Base-by-base conservation (phyloP, 2,888 invertebrate genomes). In the Archips crataeganus region DNA sequence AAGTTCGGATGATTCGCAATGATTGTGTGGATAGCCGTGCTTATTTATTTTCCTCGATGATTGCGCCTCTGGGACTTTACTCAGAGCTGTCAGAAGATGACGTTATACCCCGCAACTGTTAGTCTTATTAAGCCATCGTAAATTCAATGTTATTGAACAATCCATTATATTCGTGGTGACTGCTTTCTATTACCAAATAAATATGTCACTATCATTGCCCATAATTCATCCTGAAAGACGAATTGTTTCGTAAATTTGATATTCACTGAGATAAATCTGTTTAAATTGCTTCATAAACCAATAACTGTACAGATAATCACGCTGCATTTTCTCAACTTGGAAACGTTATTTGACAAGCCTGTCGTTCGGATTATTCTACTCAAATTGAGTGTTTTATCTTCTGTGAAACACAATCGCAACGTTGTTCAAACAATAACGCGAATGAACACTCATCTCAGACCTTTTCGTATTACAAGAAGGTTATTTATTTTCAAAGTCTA, bases 1-100 rank as follows among this genome's bases (percentile, higher is more conserved):
- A 89, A 91, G 90, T 91, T 83, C 84, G 86, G 81, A 90, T 92
- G 89, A 92, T 89, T 90, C 87, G 87, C 87, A 84, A 91, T 92
- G 82, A 90, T 91, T 88, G 87, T 81, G 85, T 85, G 82, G 84
- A 87, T 87, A 83, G 81, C 75, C 77, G 78, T 78, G 81, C 77
- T 81, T 83, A 82, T 81, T 84, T 84, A 83, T 84, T 84, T 87
- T 85, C 83, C 83, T 80, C 84, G 87, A 81, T 86, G 87, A 92
- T 90, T 88, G 93, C 84, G 79, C 92, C 88, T 83, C 68, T 75
- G 90, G 89, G 91, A 90, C 32, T 68, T 36, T 36, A 10, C 54
- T n/a, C 34, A n/a, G 39, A 32, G 45, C 65, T 70, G 66, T 66
- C 74, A 62, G 62, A 60, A 59, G 68, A 68, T 59, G 59, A 36